Percentiles rank a stretch among this genome's conserved stretches.
Evolutionary conservation across 1,140 invertebrate genomes (phyloP).

Genomic region (Dufourea novaeangliae): DNA sequence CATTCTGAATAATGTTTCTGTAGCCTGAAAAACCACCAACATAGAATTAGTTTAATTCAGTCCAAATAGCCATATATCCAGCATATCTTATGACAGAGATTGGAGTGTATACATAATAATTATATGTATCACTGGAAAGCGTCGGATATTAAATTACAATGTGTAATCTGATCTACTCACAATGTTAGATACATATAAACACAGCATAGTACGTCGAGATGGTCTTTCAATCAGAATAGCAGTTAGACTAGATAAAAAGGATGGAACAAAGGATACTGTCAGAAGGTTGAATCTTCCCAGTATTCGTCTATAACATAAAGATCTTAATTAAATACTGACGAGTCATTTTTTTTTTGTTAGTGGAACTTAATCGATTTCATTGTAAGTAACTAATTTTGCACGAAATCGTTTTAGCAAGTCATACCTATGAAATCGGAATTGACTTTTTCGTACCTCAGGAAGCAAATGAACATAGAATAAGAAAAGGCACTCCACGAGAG

Average conservation of each 20-base stretch:
- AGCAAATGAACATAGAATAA: slow-evolving; percentile 88
- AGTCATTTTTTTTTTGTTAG: neutral
- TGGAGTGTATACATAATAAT: neutral
- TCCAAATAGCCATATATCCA: neutral
- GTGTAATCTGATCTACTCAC: slow-evolving; percentile 79
- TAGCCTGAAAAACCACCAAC: slow-evolving; percentile 81
- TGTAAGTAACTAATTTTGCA: neutral
- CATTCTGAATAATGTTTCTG: slow-evolving; percentile 90
- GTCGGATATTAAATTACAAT: neutral
- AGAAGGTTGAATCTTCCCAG: slow-evolving; percentile 87
- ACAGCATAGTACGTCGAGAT: slow-evolving; percentile 86
- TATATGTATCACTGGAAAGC: neutral
- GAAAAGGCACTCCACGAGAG: slow-evolving; percentile 88
- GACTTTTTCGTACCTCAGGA: slow-evolving; percentile 81
- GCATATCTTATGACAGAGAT: neutral
- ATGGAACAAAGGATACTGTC: slow-evolving; percentile 87
- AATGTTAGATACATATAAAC: slow-evolving; percentile 91
- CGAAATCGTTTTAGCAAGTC: neutral
- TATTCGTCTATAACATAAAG: slow-evolving; percentile 82
- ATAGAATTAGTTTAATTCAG: slow-evolving; percentile 14
- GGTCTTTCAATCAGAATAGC: slow-evolving; percentile 90
- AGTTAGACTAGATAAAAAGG: slow-evolving; percentile 86
- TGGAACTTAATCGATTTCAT: neutral
- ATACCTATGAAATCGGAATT: neutral
- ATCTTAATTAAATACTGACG: neutral